A percentile compares a stretch with the other conserved stretches of the same genome.
These are phyloP conservation scores for Lepus townsendii DNA, from an alignment of 2,797 vertebrate species.

Conservation along the genomic window DNA sequence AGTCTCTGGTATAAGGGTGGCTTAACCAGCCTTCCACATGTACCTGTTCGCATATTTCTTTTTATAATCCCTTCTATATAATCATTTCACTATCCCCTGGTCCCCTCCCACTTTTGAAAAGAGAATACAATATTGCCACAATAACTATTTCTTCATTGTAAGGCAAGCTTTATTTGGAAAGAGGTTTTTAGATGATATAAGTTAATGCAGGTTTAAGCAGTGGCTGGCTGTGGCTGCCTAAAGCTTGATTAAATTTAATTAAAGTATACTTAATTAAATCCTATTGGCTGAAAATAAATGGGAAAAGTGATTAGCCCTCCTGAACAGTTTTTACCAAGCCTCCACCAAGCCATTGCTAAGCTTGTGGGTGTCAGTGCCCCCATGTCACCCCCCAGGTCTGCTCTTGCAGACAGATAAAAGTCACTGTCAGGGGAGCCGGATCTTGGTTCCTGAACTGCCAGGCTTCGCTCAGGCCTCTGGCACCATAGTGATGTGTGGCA, in stretches of 20 bases:
- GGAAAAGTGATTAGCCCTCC: slow-evolving; percentile 76
- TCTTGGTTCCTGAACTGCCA: background rate
- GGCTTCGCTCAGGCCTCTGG: background rate
- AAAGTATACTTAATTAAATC: slow-evolving; percentile 84
- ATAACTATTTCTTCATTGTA: slow-evolving; percentile 46
- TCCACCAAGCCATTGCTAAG: background rate
- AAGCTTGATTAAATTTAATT: slow-evolving; percentile 82
- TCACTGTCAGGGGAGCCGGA: background rate
- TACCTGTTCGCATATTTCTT: background rate
- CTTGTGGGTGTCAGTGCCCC: background rate
- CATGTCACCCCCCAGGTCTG: background rate
- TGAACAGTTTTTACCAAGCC: slow-evolving; percentile 40
- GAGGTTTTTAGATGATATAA: slow-evolving; percentile 59
- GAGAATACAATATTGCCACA: background rate
- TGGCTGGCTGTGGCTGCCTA: slow-evolving; percentile 57
- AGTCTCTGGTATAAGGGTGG: background rate
- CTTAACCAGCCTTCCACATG: background rate
- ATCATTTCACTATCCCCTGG: background rate
- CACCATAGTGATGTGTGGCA: accelerated
- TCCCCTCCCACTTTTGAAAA: background rate
- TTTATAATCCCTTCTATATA: background rate
- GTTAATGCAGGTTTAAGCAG: slow-evolving; percentile 67
- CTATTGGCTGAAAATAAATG: slow-evolving; percentile 75
- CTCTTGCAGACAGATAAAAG: background rate
- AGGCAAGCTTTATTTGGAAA: slow-evolving; percentile 70